Evolutionary conservation across 2,113 vertebrate species (phyloP).

Genomic region (Perognathus longimembris): DNA sequence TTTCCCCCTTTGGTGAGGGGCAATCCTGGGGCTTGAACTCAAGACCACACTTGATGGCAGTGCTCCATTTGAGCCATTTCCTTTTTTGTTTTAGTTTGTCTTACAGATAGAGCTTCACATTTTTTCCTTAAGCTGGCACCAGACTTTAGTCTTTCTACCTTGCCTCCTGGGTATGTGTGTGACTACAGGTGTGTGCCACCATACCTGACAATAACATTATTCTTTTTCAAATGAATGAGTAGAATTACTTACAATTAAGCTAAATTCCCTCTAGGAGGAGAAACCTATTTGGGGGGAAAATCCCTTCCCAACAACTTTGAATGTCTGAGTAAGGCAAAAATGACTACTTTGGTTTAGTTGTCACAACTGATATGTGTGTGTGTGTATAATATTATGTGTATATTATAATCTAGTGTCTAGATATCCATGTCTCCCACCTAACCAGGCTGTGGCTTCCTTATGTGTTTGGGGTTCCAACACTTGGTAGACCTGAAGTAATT

Average conservation of each 20-base stretch:
- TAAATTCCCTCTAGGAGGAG: conserved; percentile 43
- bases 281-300: neutral
- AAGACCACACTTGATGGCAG: no score
- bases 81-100: no score
- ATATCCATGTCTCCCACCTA: neutral
- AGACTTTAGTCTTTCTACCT: no score
- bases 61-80: no score
- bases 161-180: no score
- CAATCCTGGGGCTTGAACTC: no score
- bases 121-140: no score
- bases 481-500: neutral
- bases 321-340: neutral
- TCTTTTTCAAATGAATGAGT: conserved; percentile 28
- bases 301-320: neutral
- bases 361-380: neutral
- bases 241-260: conserved; percentile 37
- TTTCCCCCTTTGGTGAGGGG: no score
- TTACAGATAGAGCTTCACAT: no score
- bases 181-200: no score
- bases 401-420: neutral
- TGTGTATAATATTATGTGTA: no score
- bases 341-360: neutral
- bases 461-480: neutral
- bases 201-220: neutral
- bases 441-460: neutral